Conservation (phyloP, 30 jellyfish, hydroid and myxozoan genomes). For the Pseudorhiza aurosa region DNA sequence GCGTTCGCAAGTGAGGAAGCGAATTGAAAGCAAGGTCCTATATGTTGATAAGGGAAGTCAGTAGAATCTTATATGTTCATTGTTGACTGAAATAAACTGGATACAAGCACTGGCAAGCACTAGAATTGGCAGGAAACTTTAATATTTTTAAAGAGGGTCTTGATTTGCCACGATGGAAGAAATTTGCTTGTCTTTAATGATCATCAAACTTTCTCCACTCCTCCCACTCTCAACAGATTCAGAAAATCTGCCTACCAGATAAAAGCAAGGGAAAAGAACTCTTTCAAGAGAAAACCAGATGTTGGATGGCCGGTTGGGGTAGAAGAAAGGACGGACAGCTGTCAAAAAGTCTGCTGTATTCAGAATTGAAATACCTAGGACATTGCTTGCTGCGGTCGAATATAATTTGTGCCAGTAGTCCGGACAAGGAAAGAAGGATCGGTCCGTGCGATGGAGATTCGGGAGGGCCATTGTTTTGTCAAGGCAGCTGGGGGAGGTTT, state of each 20-base stretch:
- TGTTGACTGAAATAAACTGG: no score
- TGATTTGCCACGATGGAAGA: no score
- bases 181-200: no score
- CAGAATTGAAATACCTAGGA: conserved; percentile 36
- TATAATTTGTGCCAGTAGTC: conserved; percentile 65
- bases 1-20: no score
- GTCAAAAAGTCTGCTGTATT: conserved; percentile 12
- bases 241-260: conserved; percentile 53
- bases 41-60: no score
- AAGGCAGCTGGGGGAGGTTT: conserved; percentile 46
- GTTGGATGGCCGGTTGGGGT: conserved; percentile 91
- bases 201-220: no score
- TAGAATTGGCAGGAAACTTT: no score
- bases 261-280: not conserved
- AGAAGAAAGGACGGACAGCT: conserved; percentile 27
- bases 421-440: conserved; percentile 3
- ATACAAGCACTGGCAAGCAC: no score
- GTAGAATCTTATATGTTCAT: no score
- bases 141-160: no score
- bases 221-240: conserved; percentile 36
- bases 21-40: no score
- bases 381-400: conserved; percentile 61
- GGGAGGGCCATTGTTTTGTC: conserved; percentile 77
- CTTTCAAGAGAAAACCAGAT: not conserved
- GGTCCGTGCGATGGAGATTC: conserved; percentile 86